Base-by-base conservation (phyloP, 2,888 invertebrate genomes). In the Ecliptopera silaceata region DNA sequence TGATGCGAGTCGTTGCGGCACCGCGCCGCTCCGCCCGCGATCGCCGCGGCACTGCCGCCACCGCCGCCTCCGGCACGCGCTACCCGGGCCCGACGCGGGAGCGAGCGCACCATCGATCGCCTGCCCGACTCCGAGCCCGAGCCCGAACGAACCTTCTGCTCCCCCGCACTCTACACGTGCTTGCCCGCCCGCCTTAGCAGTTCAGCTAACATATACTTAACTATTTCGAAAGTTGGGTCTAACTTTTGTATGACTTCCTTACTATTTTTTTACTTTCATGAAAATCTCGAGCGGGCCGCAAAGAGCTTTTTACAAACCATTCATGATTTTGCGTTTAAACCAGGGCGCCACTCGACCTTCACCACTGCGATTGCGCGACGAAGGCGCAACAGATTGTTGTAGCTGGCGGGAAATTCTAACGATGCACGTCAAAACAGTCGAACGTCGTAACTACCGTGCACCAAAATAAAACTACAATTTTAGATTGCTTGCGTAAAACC, bases 1-100 rank as follows among this genome's bases (percentile, higher is more conserved):
- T 81, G 82, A 75, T 81, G 79, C 79, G 80, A 77, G 82, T 79
- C 77, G 78, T 15, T 79, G 81, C 84, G 84, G 82, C 84, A 76
- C 83, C 82, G 82, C 84, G 85, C 86, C 88, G 86, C 88, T 84
- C 83, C 82, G 82, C 87, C 84, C 82, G 88, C 88, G 83, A 80
- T 80, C 80, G 79, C 81, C 87, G 86, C 86, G 88, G 85, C 85
- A 88, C 88, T 88, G 84, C 73, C 80, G 78, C 71, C 69, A 65
- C 61, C 64, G 49, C 58, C 61, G 79, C 80, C 80, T 75, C 62
- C 66, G 76, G 82, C 74, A 76, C 80, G 77, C 75, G 79, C 82
- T 48, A n/a, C 38, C 41, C 15, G 8, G 15, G 36, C 49, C 51
- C 51, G 41, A 39, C 38, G 52, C 57, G 39, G 13, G 47, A 57